Conservation (phyloP, 1,140 invertebrate genomes). For the Dermatophagoides farinae region DNA sequence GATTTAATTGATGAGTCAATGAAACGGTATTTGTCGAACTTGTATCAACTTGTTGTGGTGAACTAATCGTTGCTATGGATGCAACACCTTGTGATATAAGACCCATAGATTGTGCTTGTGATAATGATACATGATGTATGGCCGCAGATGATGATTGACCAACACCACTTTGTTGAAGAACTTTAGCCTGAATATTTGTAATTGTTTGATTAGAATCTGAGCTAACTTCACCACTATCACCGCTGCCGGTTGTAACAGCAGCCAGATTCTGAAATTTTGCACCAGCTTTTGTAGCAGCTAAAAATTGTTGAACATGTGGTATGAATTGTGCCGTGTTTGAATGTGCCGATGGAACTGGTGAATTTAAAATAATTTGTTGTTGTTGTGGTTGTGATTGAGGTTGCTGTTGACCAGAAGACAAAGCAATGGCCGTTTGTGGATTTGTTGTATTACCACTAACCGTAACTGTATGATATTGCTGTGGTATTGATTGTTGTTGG, state of each 20-base stretch:
- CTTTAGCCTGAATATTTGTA: slow-evolving; percentile 11
- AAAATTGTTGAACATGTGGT: background rate
- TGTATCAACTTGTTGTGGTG: background rate
- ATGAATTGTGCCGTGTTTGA: background rate
- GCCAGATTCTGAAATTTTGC: background rate
- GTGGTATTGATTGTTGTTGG: background rate
- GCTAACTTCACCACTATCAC: background rate
- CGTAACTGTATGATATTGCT: background rate
- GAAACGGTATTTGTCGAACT: background rate
- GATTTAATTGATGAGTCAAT: background rate
- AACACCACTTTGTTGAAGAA: slow-evolving; percentile 11
- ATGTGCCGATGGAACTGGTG: background rate
- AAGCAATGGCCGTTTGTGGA: background rate
- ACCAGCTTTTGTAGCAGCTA: background rate
- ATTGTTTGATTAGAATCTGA: background rate
- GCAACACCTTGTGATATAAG: background rate
- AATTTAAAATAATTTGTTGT: background rate
- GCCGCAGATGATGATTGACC: slow-evolving; percentile 17
- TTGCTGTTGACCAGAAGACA: background rate
- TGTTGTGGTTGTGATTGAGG: background rate
- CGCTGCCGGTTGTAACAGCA: background rate
- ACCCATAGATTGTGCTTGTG: background rate
- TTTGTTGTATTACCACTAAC: background rate
- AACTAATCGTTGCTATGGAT: slow-evolving; percentile 3
- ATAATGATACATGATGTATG: slow-evolving; percentile 14